A percentile compares a stretch with the other conserved stretches of the same genome.
Conservation (phyloP, 2,888 invertebrate species). For the Acanthosepion pharaonis region DNA sequence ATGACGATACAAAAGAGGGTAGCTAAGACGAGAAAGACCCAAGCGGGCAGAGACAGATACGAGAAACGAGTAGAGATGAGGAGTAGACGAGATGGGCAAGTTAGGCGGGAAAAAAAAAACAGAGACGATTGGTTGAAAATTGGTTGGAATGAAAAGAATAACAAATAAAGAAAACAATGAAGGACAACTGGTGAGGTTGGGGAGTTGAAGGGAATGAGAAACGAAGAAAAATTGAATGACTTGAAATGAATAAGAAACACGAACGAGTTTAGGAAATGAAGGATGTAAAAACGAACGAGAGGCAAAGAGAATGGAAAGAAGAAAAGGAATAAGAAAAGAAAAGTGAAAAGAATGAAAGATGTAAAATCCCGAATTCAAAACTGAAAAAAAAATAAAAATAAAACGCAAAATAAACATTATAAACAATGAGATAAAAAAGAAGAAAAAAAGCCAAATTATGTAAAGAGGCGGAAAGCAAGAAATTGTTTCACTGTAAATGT, state of each 20-base stretch:
- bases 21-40: not conserved
- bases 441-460: not conserved
- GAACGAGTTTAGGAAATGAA: no score
- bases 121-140: slow-evolving; percentile 20
- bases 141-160: not conserved
- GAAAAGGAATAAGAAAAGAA: no score
- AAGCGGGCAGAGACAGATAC: not conserved
- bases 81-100: not conserved
- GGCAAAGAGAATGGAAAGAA: no score
- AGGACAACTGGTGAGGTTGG: not conserved
- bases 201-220: not conserved
- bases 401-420: not conserved
- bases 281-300: no score
- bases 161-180: not conserved
- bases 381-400: not conserved
- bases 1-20: not conserved
- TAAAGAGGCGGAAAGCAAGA: not conserved
- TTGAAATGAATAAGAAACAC: not conserved
- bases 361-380: not conserved
- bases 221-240: not conserved
- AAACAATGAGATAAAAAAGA: not conserved
- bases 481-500: not conserved
- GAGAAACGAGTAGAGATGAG: not conserved
- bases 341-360: not conserved
- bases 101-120: not conserved